Evolutionary conservation across 1,140 invertebrate genomes (phyloP).

Genomic region (Papilio helenus): DNA sequence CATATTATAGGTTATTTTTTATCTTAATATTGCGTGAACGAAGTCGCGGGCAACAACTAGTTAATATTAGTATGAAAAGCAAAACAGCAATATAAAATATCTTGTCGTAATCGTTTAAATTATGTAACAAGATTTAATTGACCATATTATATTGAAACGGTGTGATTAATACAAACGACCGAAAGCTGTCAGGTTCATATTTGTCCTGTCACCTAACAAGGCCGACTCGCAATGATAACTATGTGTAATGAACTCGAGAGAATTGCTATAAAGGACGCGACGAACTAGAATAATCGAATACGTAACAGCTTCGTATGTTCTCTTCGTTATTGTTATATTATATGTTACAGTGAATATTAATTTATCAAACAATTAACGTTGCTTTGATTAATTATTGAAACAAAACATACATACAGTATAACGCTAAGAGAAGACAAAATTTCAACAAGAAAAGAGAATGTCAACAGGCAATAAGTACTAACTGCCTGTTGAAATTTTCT

Average conservation of each 20-base stretch:
- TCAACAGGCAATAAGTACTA: not conserved
- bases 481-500: not conserved
- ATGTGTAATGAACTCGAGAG: conserved; percentile 38
- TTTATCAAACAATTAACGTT: not conserved
- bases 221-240: conserved; percentile 29
- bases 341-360: not conserved
- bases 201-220: conserved; percentile 22
- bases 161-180: conserved; percentile 28
- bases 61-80: not conserved
- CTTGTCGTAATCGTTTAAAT: not conserved
- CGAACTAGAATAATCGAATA: conserved; percentile 37
- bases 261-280: conserved; percentile 37
- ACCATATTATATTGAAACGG: not conserved
- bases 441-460: not conserved
- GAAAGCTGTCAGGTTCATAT: conserved; percentile 16
- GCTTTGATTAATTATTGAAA: no score
- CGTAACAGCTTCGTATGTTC: conserved; percentile 1
- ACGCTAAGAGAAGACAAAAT: no score
- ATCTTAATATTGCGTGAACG: no score
- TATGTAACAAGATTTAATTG: not conserved
- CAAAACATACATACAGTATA: no score
- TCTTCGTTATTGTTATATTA: not conserved
- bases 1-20: no score
- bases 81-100: not conserved
- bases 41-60: no score